A percentile compares a stretch with the other conserved stretches of the same genome.
These are phyloP conservation scores for Metellina segmentata DNA, from an alignment of 2,888 invertebrate genomes.

Conservation along the genomic window DNA sequence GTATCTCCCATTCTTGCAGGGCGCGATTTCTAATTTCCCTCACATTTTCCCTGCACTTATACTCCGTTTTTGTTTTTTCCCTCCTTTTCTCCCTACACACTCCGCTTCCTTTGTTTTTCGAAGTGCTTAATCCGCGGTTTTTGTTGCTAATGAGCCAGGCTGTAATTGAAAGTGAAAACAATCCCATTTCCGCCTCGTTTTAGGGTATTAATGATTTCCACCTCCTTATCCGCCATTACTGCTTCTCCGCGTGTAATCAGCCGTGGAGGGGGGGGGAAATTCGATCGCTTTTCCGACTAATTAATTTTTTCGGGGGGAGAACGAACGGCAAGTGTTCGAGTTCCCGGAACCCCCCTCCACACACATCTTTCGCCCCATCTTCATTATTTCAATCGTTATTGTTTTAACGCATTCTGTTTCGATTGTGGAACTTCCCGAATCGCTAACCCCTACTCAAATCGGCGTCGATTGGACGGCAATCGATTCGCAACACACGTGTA, in stretches of 20 bases:
- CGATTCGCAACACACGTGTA: no score
- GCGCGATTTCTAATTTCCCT: background rate
- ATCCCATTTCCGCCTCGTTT: constrained; percentile 46
- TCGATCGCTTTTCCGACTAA: constrained; percentile 64
- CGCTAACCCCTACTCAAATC: no score
- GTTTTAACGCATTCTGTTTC: constrained; percentile 11
- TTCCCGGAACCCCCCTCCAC: constrained; percentile 4
- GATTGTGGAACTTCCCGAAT: background rate
- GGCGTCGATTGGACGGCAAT: no score
- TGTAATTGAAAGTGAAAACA: constrained; percentile 69
- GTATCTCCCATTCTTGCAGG: background rate
- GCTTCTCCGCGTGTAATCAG: constrained; percentile 16
- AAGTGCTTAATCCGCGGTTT: constrained; percentile 66
- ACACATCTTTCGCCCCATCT: background rate
- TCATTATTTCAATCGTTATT: constrained; percentile 10
- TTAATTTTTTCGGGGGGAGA: constrained; percentile 56
- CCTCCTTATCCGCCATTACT: background rate
- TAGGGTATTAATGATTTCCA: constrained; percentile 40
- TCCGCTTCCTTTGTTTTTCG: constrained; percentile 48
- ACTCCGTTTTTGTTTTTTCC: background rate
- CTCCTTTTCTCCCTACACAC: background rate
- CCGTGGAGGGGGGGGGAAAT: constrained; percentile 19
- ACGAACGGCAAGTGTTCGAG: constrained; percentile 33
- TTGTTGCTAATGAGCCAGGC: constrained; percentile 54
- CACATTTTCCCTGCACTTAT: background rate